A percentile compares a stretch with the other conserved stretches of the same genome.
Evolutionary conservation across 2,888 invertebrate genomes (phyloP).

Genomic region (Panopea generosa): DNA sequence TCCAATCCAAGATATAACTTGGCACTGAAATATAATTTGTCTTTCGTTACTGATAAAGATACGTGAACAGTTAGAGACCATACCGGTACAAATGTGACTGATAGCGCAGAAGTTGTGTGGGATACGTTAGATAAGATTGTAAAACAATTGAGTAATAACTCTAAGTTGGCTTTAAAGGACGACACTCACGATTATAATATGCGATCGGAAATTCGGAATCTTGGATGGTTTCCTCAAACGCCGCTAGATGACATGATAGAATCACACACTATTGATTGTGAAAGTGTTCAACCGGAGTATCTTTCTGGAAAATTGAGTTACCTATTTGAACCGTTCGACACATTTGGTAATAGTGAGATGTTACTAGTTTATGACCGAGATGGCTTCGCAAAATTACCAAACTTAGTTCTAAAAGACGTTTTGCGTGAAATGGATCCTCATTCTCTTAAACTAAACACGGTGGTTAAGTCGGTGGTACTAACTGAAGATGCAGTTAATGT

Average conservation of each 20-base stretch:
- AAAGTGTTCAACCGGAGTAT: slow-evolving; percentile 18
- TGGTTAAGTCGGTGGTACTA: slow-evolving; percentile 28
- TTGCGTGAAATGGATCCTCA: slow-evolving; percentile 7
- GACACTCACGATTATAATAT: too few species aligned
- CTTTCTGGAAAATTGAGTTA: slow-evolving; percentile 31
- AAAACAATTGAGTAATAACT: too few species aligned
- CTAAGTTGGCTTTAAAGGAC: too few species aligned
- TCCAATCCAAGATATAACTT: too few species aligned
- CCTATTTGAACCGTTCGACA: slow-evolving; percentile 21
- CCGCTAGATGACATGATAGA: slow-evolving; percentile 42
- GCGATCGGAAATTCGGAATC: slow-evolving; percentile 18
- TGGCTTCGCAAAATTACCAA: slow-evolving; percentile 30
- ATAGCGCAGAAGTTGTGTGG: too few species aligned
- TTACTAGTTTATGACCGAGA: slow-evolving; percentile 29
- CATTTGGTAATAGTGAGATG: slow-evolving; percentile 21
- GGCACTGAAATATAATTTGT: too few species aligned
- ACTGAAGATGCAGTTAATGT: slow-evolving; percentile 28
- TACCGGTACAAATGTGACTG: too few species aligned
- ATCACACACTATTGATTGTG: slow-evolving; percentile 22
- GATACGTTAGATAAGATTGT: too few species aligned
- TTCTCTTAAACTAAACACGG: slow-evolving; percentile 33
- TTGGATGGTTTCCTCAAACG: slow-evolving; percentile 28
- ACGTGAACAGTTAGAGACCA: too few species aligned
- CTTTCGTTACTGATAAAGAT: too few species aligned
- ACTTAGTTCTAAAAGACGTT: slow-evolving; percentile 12